phyloP scores from a whole-genome alignment of 2,888 invertebrate genomes.

The Chelonus formosanus region DNA sequence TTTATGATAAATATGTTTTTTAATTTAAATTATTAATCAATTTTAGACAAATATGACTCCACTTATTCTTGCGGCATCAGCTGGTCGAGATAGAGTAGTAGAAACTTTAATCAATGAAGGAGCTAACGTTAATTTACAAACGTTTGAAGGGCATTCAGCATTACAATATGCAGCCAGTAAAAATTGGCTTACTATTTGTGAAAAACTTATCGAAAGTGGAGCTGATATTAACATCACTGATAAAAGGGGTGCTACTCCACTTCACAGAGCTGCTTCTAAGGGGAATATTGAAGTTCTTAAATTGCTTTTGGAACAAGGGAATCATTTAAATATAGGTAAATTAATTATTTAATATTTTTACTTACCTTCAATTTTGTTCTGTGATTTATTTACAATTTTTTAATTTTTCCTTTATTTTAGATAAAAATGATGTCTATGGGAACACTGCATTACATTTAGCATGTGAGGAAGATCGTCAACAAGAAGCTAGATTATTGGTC shows the following conservation, averaged over 20 bases:
- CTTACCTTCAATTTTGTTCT: slow-evolving; percentile 8
- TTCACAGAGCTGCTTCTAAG: slow-evolving; percentile 83
- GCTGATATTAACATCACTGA: slow-evolving; percentile 78
- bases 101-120: slow-evolving; percentile 73
- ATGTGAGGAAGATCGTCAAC: slow-evolving; percentile 80
- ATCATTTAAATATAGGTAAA: slow-evolving; percentile 66
- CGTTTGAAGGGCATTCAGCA: slow-evolving; percentile 79
- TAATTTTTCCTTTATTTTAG: slow-evolving; percentile 39
- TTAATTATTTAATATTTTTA: slow-evolving; percentile 9
- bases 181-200: slow-evolving; percentile 77
- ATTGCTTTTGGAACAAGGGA: slow-evolving; percentile 70
- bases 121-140: slow-evolving; percentile 78
- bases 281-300: slow-evolving; percentile 76
- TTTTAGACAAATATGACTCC: slow-evolving; percentile 76
- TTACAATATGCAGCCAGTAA: slow-evolving; percentile 89
- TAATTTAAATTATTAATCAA: too few relatives aligned
- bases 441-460: slow-evolving; percentile 84
- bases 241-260: slow-evolving; percentile 75
- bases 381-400: slow-evolving; percentile 14
- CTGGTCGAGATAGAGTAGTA: slow-evolving; percentile 77
- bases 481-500: slow-evolving; percentile 74
- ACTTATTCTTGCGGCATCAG: slow-evolving; percentile 81
- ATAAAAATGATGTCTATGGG: slow-evolving; percentile 75
- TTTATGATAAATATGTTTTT: too few relatives aligned
- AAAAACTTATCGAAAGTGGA: slow-evolving; percentile 72